Percentiles rank a stretch among this genome's conserved stretches.
phyloP scores from a whole-genome alignment of 2,797 vertebrate genomes.

The Sibirionetta formosa region DNA sequence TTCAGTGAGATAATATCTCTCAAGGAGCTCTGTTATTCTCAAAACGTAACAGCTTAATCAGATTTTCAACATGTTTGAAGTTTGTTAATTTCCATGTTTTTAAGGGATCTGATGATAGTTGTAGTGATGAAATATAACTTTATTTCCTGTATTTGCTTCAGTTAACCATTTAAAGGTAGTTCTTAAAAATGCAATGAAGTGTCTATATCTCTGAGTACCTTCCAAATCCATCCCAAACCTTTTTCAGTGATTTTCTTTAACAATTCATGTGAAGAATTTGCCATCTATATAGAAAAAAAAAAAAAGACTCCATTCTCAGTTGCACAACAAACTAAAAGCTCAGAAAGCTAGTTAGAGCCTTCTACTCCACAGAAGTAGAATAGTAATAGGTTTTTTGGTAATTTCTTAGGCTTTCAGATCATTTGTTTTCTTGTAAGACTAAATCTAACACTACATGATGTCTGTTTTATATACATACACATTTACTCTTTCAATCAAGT shows the following conservation, averaged over 20 bases:
- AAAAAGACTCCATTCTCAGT: background rate
- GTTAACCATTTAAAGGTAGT: background rate
- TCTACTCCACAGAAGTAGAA: background rate
- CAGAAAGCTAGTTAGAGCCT: background rate
- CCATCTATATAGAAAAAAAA: background rate
- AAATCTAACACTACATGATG: background rate
- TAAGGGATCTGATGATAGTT: background rate
- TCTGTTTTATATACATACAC: background rate
- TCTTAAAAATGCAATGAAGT: background rate
- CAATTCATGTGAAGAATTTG: background rate
- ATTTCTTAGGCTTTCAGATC: background rate
- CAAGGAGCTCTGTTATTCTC: background rate
- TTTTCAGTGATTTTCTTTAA: conserved; percentile 21
- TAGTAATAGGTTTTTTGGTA: background rate
- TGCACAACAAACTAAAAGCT: background rate
- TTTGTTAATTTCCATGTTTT: background rate
- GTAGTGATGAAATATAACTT: background rate
- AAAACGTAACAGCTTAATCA: background rate
- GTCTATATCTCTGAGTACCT: background rate
- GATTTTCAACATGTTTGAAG: background rate
- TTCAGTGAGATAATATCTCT: background rate
- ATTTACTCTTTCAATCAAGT: background rate
- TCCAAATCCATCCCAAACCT: conserved; percentile 14
- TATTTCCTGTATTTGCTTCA: background rate
- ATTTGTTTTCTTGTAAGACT: background rate